Evolutionary conservation across 2,797 vertebrate species (phyloP), one percentile per base, ranked within the genome.

Genomic region (Xiphorhynchus erythropygius): DNA sequence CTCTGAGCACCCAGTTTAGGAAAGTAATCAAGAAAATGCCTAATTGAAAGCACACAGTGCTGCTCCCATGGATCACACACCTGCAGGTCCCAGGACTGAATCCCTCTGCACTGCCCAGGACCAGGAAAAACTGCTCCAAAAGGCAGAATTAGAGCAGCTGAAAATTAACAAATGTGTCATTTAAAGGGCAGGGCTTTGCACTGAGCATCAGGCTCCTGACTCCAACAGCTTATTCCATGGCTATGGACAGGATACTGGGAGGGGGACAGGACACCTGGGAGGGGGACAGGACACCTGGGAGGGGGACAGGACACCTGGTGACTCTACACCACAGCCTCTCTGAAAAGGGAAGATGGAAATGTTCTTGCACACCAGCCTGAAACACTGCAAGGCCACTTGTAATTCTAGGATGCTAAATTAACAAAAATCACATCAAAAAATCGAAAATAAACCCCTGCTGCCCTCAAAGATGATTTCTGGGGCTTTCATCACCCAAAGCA

Each of bases 221-320:
- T 18, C 30, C 56, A 56, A 10, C 7, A 17, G 9, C 18, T 52
- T 39, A 47, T 22, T 32, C 62, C 35, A 15, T 0, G 9, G 41
- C 22, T 28, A 30, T 0, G 1, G 59, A 44, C 5, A 9, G 37
- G 22, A 7, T n/a, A 49, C 4, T 21, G 32, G 56, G 65, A 19
- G 24, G 28, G 18, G 46, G 46, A 44, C 5, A 9, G 37, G 22
- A 49, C 4, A 11, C 5, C 9, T 21, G 32, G 55, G 65, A 18
- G 13, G 13, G 23, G 46, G 23, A 47, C 47, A 49, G 24, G 37
- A 15, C 24, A 53, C 7, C 23, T 25, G 21, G 56, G 35, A 24
- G 13, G 13, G 23, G 46, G 23, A 47, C 47, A 49, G 24, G 37
- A 15, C 24, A 57, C 9, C 23, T 25, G 21, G 56, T 18, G 27